Evolutionary conservation across 2,797 vertebrate genomes (phyloP), one percentile per base, ranked within the genome.

Genomic region (Clarias pachynema): DNA sequence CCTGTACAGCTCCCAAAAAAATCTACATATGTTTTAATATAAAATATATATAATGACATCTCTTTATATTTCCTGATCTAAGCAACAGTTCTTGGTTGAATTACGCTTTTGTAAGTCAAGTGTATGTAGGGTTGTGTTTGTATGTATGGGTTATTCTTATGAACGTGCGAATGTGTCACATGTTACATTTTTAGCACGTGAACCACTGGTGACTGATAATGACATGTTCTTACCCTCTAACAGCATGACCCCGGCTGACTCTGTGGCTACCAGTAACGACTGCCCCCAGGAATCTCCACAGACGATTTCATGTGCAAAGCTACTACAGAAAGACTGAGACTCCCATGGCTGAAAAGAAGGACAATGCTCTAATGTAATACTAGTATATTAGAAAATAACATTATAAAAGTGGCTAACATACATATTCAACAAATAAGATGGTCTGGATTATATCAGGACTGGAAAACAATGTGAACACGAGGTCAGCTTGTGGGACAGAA

Each of bases 221-320:
- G 37, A 31, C 44, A 34, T n/a, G 62, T 31, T 84, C 97, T 97
- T 93, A 99, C 98, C 98, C 29, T 99, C 97, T 94, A 99, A 93
- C 91, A 99, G 95, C 93, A 99, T 94, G 91, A 99, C 95, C 80
- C 98, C 98, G 6, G 95, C 95, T 34, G 95, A 90, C 86, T 99
- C 98, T 5, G 98, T 98, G 93, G 98, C 97, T 74, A 95, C 94
- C 91, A 99, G 95, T 93, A 99, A 92, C 85, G 97, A 97, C 92
- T 96, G 97, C 91, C 97, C 98, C 98, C 97, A 99, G 85, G 98
- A 98, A 94, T 99, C 98, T 15, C 97, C 96, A 75, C 97, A 98
- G 90, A 97, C 92, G 0, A 97, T 95, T 90, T 99, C 97, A 62
- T 98, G 96, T 68, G 97, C 96, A 90, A 99, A 99, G 60, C 96